Evolutionary conservation across 2,113 vertebrate species (phyloP).

Genomic region (Helogale parvula): DNA sequence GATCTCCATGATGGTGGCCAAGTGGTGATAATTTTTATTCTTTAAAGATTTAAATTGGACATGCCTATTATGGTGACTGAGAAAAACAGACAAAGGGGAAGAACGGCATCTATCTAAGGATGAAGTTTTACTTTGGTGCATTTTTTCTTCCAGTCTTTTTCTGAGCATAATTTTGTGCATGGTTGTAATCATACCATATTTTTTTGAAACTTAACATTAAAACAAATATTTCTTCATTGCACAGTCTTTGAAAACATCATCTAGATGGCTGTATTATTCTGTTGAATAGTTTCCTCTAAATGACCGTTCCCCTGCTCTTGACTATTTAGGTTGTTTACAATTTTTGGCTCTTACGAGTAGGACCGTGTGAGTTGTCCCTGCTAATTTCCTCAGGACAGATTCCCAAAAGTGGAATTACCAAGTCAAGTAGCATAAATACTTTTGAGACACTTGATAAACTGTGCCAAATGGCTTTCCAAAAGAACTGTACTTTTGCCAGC

Average conservation of each 20-base stretch:
- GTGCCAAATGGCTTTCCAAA: slow-evolving; percentile 54
- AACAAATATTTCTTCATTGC: neutral
- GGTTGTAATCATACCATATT: neutral
- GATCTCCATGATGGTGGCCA: slow-evolving; percentile 21
- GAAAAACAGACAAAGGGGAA: slow-evolving; percentile 34
- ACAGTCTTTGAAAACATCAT: neutral
- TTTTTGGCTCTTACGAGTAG: neutral
- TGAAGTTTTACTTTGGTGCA: neutral
- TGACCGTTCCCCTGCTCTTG: neutral
- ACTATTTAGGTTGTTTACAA: neutral
- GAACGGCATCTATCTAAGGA: neutral
- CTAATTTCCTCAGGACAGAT: slow-evolving; percentile 17
- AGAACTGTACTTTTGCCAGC: slow-evolving; percentile 9
- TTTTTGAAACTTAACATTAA: slow-evolving; percentile 32
- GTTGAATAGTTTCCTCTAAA: neutral
- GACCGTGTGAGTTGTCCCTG: slow-evolving; percentile 26
- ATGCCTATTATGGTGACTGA: neutral
- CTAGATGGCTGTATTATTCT: neutral
- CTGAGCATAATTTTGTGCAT: neutral
- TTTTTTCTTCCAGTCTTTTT: neutral
- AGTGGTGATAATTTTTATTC: neutral
- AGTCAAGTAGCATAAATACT: neutral
- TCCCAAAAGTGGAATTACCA: slow-evolving; percentile 41
- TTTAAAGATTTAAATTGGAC: slow-evolving; percentile 4
- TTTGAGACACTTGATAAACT: slow-evolving; percentile 11